phyloP scores from a whole-genome alignment of 1,140 invertebrate species.

The Dreissena rostriformis region DNA sequence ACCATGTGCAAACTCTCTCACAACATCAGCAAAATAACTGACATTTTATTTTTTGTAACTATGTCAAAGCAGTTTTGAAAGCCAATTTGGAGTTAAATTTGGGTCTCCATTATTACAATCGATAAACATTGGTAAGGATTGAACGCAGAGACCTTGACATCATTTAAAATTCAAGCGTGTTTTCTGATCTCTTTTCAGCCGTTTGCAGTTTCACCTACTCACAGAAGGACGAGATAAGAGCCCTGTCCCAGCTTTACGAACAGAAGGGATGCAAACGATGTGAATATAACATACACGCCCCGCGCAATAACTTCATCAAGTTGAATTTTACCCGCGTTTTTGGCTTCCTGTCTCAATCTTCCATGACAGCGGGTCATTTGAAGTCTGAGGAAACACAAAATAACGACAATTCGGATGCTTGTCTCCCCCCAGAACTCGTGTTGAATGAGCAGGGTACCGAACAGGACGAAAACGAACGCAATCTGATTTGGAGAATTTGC shows the following conservation, averaged over 20 bases:
- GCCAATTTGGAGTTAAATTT: no score
- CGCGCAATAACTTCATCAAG: constrained; percentile 60
- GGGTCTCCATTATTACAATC: no score
- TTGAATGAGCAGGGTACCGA: constrained; percentile 49
- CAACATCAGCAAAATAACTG: no score
- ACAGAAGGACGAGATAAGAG: constrained; percentile 65
- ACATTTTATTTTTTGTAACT: no score
- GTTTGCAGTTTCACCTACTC: constrained; percentile 74
- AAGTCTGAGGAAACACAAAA: constrained; percentile 12
- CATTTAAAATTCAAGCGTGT: not conserved
- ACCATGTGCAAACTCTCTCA: no score
- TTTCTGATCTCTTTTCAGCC: constrained; percentile 61
- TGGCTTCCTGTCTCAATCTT: constrained; percentile 64
- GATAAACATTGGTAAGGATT: no score
- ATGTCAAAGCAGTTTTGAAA: no score
- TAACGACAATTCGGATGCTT: constrained; percentile 30
- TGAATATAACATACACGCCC: constrained; percentile 68
- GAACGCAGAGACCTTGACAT: no score
- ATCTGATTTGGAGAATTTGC: constrained; percentile 60
- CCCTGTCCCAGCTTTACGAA: constrained; percentile 65
- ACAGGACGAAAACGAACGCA: constrained; percentile 34
- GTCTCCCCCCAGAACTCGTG: constrained; percentile 64
- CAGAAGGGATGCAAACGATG: constrained; percentile 65
- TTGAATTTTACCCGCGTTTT: constrained; percentile 70
- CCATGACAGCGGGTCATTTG: constrained; percentile 51